Percentiles rank a stretch among this genome's conserved stretches.
Conservation (phyloP, 37 sponge, comb jelly and placozoan species). For the Beroe ovata region DNA sequence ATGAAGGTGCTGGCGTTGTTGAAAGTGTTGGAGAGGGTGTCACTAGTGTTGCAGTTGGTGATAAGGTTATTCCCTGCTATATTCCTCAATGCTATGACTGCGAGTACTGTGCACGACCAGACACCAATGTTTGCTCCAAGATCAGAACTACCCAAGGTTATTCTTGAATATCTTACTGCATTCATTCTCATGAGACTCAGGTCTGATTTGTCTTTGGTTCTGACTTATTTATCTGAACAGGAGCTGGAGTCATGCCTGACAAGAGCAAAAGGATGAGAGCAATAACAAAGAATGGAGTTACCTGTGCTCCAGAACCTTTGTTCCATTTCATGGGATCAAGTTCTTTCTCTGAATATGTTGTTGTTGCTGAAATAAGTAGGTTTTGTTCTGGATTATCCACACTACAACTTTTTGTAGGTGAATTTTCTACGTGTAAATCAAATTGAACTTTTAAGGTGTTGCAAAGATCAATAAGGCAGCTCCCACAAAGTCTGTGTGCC, state of each 20-base stretch:
- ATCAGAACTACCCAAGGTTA: constrained; percentile 75
- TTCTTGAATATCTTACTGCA: background rate
- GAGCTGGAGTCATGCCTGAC: constrained; percentile 94
- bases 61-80: constrained; percentile 94
- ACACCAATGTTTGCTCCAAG: constrained; percentile 88
- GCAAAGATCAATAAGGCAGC: constrained; percentile 77
- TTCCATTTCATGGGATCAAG: constrained; percentile 95
- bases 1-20: constrained; percentile 94
- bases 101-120: constrained; percentile 85
- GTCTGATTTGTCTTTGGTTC: too few relatives aligned
- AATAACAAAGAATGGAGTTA: background rate
- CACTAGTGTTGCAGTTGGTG: constrained; percentile 83
- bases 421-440: background rate
- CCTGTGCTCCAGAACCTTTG: constrained; percentile 5
- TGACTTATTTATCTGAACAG: constrained; percentile 79
- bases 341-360: constrained; percentile 94
- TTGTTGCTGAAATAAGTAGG: constrained; percentile 84
- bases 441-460: background rate
- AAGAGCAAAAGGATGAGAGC: constrained; percentile 77
- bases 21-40: constrained; percentile 93
- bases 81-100: constrained; percentile 94
- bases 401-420: background rate
- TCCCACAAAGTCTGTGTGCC: constrained; percentile 81
- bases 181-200: background rate
- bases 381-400: background rate